Percentiles rank a stretch among this genome's conserved stretches.
Conservation (phyloP, 2,113 vertebrate genomes). For the Elaphurus davidianus region DNA sequence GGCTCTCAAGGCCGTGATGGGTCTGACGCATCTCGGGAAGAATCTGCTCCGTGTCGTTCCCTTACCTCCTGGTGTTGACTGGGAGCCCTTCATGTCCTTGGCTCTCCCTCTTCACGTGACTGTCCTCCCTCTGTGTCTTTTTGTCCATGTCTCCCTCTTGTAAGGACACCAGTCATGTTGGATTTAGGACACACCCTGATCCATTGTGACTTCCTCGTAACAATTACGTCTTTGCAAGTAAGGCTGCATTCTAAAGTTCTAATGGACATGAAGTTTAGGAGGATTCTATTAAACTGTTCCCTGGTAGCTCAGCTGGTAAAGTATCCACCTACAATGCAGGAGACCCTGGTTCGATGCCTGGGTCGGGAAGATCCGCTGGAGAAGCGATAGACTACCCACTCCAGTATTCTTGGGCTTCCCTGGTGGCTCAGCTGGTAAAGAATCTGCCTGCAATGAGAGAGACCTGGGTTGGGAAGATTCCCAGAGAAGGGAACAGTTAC, state of each 20-base stretch:
- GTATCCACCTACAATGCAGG: background rate
- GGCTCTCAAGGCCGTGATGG: background rate
- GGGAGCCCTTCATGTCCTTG: background rate
- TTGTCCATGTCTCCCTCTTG: background rate
- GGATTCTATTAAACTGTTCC: background rate
- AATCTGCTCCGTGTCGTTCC: background rate
- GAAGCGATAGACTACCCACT: background rate
- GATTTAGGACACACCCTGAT: background rate
- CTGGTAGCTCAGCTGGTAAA: background rate
- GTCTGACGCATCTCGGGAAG: background rate
- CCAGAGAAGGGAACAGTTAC: background rate
- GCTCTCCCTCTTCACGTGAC: background rate
- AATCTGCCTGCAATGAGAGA: background rate
- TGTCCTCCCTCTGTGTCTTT: background rate
- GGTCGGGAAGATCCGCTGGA: background rate
- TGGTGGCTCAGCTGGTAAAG: background rate
- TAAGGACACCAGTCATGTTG: background rate
- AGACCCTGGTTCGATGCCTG: background rate
- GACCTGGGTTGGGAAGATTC: background rate
- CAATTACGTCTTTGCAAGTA: background rate
- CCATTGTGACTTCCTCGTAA: background rate
- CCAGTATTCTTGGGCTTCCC: background rate
- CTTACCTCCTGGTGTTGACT: background rate
- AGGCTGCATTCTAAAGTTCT: background rate
- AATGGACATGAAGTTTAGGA: background rate